Conservation (phyloP, 2,888 invertebrate genomes). For the Lithodes maja region DNA sequence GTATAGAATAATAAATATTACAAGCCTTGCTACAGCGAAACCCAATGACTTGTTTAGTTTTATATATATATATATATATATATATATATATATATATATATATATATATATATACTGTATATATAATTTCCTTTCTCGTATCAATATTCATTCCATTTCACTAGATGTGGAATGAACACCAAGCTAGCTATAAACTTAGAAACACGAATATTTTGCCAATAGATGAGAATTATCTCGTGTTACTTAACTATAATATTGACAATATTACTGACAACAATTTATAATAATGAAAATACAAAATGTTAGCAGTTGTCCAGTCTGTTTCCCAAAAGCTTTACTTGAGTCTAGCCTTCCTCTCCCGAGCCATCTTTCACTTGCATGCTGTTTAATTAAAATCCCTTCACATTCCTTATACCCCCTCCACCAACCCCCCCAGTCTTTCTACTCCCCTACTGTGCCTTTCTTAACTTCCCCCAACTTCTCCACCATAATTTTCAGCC, state of each 20-base stretch:
- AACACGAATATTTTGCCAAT: too few species aligned
- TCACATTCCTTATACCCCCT: neutral
- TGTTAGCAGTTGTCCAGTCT: neutral
- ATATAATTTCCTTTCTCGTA: neutral
- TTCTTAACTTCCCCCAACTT: neutral
- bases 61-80: neutral
- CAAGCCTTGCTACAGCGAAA: neutral
- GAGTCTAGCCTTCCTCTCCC: neutral
- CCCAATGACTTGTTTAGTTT: neutral
- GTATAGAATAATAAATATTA: neutral
- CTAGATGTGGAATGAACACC: too few species aligned
- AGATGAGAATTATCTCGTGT: too few species aligned
- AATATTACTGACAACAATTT: too few species aligned
- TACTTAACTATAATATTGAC: too few species aligned
- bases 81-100: neutral
- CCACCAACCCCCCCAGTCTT: neutral
- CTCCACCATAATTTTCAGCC: neutral
- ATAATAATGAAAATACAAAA: too few species aligned
- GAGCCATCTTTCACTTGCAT: neutral
- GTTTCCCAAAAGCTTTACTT: neutral
- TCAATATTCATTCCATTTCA: neutral
- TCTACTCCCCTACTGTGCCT: neutral
- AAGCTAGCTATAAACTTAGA: too few species aligned
- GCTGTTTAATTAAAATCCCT: neutral
- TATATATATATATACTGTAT: neutral